Evolutionary conservation across 2,888 invertebrate genomes (phyloP), one percentile per base, ranked within the genome.

Genomic region (Liodrosophila aerea): DNA sequence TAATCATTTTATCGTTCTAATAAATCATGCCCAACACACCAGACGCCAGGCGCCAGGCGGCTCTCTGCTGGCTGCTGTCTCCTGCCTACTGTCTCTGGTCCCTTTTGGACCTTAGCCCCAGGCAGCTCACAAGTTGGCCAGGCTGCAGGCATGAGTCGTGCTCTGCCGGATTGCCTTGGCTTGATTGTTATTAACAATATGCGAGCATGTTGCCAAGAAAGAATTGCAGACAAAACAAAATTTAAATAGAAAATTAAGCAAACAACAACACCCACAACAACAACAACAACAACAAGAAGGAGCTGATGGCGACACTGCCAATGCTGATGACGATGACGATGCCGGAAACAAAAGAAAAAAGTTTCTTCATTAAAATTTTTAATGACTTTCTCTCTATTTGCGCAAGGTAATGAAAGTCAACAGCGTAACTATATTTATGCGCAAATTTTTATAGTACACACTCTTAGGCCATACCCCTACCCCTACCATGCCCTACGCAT

Each of bases 361-460:
- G 77, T 80, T 80, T 80, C 78, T 80, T 80, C 78, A 80, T 80
- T 80, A 80, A 80, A 80, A 80, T 50, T 80, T 80, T 80, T 80
- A 80, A 80, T 80, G 78, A 80, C 78, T 80, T 80, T 84, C 63
- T 64, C 74, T 77, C 78, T 80, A 80, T 80, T 84, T 80, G 68
- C 84, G 57, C 63, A 80, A 80, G 84, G 78, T 80, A 80, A 80
- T 76, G 82, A 80, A 84, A 84, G 77, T 84, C 85, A 81, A 73
- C 71, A 76, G 77, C 59, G 46, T 59, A 74, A 81, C 84, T 84
- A 78, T 81, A 61, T 76, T 70, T 70, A 58, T 64, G 62, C 52
- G 44, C 54, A 40, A 22, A 4, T 43, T 62, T 50, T 40, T 29
- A 58, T 11, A 44, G 56, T 37, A 53, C 40, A 15, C 31, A 46